Evolutionary conservation across 2,113 vertebrate genomes (phyloP).

Genomic region (Oophaga pumilio): DNA sequence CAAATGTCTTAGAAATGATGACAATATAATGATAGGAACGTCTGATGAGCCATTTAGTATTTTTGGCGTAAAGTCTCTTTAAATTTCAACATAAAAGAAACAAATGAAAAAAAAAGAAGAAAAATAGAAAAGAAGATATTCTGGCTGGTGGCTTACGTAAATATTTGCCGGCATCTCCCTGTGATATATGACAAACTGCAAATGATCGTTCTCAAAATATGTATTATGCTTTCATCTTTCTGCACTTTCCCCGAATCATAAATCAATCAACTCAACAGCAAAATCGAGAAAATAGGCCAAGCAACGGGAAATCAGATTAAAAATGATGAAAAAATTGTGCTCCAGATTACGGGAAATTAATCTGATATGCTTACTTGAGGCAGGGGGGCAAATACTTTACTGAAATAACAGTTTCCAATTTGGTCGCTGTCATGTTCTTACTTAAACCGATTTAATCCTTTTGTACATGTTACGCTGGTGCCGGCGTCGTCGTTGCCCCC

Average conservation of each 20-base stretch:
- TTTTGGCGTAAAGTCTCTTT: not conserved
- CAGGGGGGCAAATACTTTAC: constrained; percentile 47
- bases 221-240: constrained; percentile 32
- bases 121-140: too few species aligned
- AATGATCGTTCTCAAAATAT: constrained; percentile 1
- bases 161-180: not conserved
- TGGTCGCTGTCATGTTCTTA: constrained; percentile 50
- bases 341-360: constrained; percentile 56
- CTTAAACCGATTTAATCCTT: constrained; percentile 54
- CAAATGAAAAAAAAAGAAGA: too few species aligned
- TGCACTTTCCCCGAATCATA: constrained; percentile 12
- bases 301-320: constrained; percentile 36
- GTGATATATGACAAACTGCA: constrained; percentile 11
- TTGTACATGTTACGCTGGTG: constrained; percentile 31
- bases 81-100: not conserved
- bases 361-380: constrained; percentile 48
- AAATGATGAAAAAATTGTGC: constrained; percentile 51
- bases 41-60: not conserved
- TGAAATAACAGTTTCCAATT: constrained; percentile 54
- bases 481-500: not conserved
- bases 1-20: not conserved
- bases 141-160: not conserved
- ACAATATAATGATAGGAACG: not conserved
- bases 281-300: constrained; percentile 45
- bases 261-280: constrained; percentile 35